A percentile compares a stretch with the other conserved stretches of the same genome.
Conservation (phyloP, 2,113 vertebrate species). For the Scopus umbretta region DNA sequence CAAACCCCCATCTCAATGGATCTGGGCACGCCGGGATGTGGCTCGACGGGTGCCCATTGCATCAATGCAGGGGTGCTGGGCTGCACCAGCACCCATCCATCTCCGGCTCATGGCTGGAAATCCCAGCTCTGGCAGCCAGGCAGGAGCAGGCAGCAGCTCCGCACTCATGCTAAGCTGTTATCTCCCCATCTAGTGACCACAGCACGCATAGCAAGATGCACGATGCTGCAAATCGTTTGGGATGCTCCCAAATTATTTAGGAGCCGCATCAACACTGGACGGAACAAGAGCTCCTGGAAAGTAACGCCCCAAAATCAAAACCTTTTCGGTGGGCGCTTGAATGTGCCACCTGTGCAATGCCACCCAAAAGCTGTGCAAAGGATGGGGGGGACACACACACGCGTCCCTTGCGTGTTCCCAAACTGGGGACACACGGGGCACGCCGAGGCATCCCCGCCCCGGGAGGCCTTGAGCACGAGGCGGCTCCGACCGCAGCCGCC, state of each 20-base stretch:
- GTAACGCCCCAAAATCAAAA: background rate
- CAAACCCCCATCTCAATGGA: rapidly evolving
- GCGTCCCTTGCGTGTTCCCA: rapidly evolving
- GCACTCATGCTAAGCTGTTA: background rate
- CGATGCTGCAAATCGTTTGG: background rate
- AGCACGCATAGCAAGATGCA: constrained; percentile 12
- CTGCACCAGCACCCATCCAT: background rate
- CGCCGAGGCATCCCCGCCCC: background rate
- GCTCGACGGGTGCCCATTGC: background rate
- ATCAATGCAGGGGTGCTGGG: background rate
- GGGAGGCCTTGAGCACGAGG: background rate
- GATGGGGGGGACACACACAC: rapidly evolving
- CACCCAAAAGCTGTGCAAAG: rapidly evolving
- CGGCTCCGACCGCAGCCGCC: background rate
- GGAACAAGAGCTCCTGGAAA: background rate
- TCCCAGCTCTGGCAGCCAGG: background rate
- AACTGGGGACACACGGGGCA: rapidly evolving
- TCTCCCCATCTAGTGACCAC: constrained; percentile 61
- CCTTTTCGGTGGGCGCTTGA: background rate
- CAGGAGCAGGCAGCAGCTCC: background rate
- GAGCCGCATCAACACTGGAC: background rate
- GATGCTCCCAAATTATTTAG: background rate
- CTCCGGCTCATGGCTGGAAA: background rate
- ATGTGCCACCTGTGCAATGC: rapidly evolving
- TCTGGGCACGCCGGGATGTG: rapidly evolving